Evolutionary conservation across 2,888 invertebrate genomes (phyloP).

Genomic region (Mythimna vitellina): DNA sequence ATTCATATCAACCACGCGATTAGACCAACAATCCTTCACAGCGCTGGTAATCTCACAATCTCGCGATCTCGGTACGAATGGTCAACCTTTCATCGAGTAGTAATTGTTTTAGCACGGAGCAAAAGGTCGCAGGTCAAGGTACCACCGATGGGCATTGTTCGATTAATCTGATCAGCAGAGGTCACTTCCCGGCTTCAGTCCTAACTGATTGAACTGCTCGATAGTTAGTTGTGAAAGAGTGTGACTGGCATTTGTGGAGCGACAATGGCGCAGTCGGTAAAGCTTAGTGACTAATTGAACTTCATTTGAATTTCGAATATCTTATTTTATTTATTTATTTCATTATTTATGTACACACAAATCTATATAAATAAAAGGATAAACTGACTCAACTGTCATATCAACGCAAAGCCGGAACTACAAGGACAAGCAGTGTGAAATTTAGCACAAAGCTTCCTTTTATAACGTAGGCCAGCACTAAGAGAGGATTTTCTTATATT

Average conservation of each 20-base stretch:
- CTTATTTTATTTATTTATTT: neutral
- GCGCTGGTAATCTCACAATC: conserved; percentile 49
- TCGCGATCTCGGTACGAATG: conserved; percentile 60
- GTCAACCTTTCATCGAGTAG: conserved; percentile 71
- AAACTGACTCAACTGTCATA: too few relatives aligned
- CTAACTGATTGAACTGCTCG: conserved; percentile 40
- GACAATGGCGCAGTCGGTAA: conserved; percentile 2
- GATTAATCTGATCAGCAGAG: conserved; percentile 66
- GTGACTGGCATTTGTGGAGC: conserved; percentile 19
- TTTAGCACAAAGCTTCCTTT: too few relatives aligned
- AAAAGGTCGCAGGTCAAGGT: conserved; percentile 75
- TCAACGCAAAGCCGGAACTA: too few relatives aligned
- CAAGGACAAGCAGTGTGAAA: too few relatives aligned
- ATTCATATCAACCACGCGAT: conserved; percentile 31
- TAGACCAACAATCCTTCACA: conserved; percentile 50
- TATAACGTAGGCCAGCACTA: too few relatives aligned
- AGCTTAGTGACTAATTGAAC: neutral
- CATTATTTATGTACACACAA: too few relatives aligned
- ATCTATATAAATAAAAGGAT: too few relatives aligned
- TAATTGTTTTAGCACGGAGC: conserved; percentile 68
- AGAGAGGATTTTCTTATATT: too few relatives aligned
- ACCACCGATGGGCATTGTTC: conserved; percentile 65
- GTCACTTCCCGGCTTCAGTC: conserved; percentile 60
- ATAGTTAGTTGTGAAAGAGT: conserved; percentile 47
- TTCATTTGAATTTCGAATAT: neutral